Evolutionary conservation across 2,797 vertebrate genomes (phyloP).

Genomic region (Rhabdomys pumilio): DNA sequence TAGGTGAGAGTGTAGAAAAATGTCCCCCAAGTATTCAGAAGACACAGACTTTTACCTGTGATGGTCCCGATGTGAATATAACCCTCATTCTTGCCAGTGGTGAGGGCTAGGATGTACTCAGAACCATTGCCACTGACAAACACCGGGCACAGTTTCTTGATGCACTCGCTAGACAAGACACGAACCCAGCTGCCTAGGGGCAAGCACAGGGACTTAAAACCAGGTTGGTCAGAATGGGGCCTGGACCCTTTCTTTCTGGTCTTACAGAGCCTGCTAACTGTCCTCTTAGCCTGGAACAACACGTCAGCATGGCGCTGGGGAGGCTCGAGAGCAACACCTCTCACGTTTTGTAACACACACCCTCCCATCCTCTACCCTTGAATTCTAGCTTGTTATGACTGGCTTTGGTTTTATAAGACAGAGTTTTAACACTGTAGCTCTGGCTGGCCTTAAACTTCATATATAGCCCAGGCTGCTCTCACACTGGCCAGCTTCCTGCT

Average conservation of each 20-base stretch:
- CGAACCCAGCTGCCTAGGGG: conserved; percentile 74
- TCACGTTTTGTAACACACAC: not conserved
- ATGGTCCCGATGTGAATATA: conserved; percentile 79
- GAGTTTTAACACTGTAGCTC: not conserved
- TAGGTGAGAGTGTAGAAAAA: not conserved
- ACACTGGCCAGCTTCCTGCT: too few species aligned
- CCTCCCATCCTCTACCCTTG: not conserved
- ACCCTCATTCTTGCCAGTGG: conserved; percentile 77
- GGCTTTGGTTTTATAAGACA: not conserved
- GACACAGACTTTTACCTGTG: conserved; percentile 70
- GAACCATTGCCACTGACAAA: conserved; percentile 55
- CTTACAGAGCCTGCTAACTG: not conserved
- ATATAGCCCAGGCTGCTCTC: not conserved
- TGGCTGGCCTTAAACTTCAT: not conserved
- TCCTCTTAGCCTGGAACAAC: not conserved
- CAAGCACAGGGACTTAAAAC: not conserved
- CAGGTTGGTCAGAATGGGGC: not conserved
- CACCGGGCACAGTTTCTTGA: conserved; percentile 83
- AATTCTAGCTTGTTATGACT: not conserved
- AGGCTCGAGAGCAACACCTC: not conserved
- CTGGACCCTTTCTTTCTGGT: not conserved
- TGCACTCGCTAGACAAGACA: conserved; percentile 73
- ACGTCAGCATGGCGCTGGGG: not conserved
- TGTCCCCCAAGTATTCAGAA: not conserved
- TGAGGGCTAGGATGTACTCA: conserved; percentile 83